Evolutionary conservation across 2,113 vertebrate genomes (phyloP), one percentile per base, ranked within the genome.

Genomic region (Anoura caudifer): DNA sequence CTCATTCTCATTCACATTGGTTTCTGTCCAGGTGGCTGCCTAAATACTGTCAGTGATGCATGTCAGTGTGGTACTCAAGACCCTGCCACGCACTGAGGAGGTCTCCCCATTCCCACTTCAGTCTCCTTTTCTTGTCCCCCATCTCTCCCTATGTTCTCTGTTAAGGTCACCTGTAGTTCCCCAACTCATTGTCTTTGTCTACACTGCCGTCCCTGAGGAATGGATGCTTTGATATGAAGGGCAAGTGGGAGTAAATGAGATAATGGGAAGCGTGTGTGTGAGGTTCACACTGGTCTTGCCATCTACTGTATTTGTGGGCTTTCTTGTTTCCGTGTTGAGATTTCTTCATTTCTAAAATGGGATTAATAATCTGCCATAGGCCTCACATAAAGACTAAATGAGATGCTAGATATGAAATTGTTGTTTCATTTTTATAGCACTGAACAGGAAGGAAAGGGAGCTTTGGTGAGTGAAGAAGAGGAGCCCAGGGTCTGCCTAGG

Each of bases 291-390:
- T 63, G 38, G 33, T 47, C 41, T 69, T 52, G 33, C 33, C n/a
- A 76, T 45, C 12, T 94, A 61, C 59, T 10, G 9, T 61, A 9
- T 41, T 82, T 79, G 45, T 52, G 16, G n/a, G 17, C 5, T 50
- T 65, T 52, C 16, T 56, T 73, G 43, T 61, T 88, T 88, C 45
- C 88, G 6, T 33, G 36, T 41, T 77, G 86, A 45, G 20, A 65
- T 70, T 33, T 88, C 54, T 89, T 92, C 22, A 20, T 80, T 90
- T 94, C 56, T 91, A 88, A 95, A 92, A 82, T 82, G 70, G 9
- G 19, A 80, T 59, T 83, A 38, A 38, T 52, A 80, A 54, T 36
- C 65, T 22, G 28, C 63, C 28, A 50, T 16, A 59, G 63, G 56
- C 2, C n/a, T 77, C 31, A n/a, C 7, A 36, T 11, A 24, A 76